Evolutionary conservation across 2,113 vertebrate genomes (phyloP), one percentile per base, ranked within the genome.

Genomic region (Vulpes lagopus): DNA sequence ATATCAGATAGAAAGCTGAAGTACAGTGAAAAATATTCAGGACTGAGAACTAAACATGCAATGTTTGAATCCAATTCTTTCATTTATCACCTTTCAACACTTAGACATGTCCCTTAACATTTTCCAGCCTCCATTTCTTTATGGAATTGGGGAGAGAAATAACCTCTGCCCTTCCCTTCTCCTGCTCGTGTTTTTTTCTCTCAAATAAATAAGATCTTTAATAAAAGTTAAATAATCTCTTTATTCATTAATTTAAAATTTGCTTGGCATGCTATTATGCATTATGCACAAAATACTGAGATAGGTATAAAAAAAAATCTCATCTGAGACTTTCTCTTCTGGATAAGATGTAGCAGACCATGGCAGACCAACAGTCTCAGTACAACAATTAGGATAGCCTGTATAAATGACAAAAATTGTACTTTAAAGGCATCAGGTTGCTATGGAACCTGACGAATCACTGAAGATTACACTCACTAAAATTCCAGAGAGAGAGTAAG

Each of bases 241-340:
- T 65, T 92, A 65, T 67, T 83, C n/a, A 81, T 53, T 59, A 69
- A 59, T 89, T 92, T 73, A 90, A 85, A 89, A 87, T 76, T 84
- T 43, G 38, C 49, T 83, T 96, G 71, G 62, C 27, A 91, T 53
- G 27, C 78, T 81, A 92, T 64, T 76, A 15, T 89, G 11, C 49
- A 30, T 62, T 90, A 96, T 90, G 35, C 14, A 53, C 23, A 79
- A 82, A 96, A 62, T 89, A 81, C 32, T 83, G 57, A 93, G 76
- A 60, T 76, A 73, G 16, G 64, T 74, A 43, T 91, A 43, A 83
- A 17, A 84, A 17, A 84, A 76, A 19, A 14, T 76, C 59, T 84
- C 38, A 53, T 10, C 8, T 32, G 35, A 87, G 60, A 55, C 49
- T 87, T 59, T 30, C 43, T 86, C 43, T 87, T 79, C 57, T 79